Evolutionary conservation across 2,888 invertebrate genomes (phyloP).

Genomic region (Lepidochitona cinerea): DNA sequence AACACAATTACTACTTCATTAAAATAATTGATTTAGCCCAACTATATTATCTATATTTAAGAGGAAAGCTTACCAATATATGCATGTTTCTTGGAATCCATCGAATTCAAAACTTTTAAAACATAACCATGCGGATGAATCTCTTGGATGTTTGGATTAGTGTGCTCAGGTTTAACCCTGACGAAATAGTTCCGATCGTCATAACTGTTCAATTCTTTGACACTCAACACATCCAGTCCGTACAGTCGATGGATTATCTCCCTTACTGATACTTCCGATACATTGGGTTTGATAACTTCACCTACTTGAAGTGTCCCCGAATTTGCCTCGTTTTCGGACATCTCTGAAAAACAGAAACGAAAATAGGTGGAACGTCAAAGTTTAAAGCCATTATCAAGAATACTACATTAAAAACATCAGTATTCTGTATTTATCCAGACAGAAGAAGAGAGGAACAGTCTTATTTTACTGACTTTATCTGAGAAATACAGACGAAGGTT

Average conservation of each 20-base stretch:
- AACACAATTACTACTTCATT: no score
- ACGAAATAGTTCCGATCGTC: constrained; percentile 85
- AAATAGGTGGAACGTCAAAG: no score
- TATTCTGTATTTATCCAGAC: no score
- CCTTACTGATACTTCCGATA: background rate
- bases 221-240: constrained; percentile 76
- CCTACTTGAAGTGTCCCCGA: background rate
- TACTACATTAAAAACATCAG: no score
- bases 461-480: no score
- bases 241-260: constrained; percentile 71
- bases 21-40: background rate
- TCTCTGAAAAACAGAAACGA: no score
- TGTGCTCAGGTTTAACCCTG: constrained; percentile 73
- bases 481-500: no score
- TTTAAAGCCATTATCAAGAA: no score
- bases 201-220: constrained; percentile 81
- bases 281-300: background rate
- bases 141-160: constrained; percentile 42
- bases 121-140: constrained; percentile 72
- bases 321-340: background rate
- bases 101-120: constrained; percentile 86
- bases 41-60: background rate
- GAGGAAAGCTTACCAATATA: constrained; percentile 45
- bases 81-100: constrained; percentile 80
- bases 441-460: no score